Percentiles rank a stretch among this genome's conserved stretches.
phyloP scores from a whole-genome alignment of 2,888 invertebrate genomes.

The Pherbina coryleti region DNA sequence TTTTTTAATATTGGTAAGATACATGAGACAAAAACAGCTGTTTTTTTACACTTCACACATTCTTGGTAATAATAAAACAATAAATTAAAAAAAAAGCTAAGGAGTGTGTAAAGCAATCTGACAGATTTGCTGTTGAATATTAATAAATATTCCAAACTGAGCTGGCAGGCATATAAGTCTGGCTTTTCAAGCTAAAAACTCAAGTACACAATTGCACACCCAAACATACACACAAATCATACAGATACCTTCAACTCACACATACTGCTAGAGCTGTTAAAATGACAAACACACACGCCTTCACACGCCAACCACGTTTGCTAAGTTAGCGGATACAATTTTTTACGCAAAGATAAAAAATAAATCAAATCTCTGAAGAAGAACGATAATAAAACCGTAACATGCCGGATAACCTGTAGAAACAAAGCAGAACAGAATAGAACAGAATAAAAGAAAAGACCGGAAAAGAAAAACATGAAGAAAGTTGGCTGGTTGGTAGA shows the following conservation, averaged over 20 bases:
- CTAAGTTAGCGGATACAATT: neutral
- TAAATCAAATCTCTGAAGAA: slow-evolving; percentile 28
- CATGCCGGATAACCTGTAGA: neutral
- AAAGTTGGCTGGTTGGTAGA: neutral
- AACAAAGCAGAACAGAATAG: neutral
- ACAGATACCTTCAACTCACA: neutral
- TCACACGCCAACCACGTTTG: neutral
- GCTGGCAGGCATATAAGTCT: no score
- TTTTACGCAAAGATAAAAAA: slow-evolving; percentile 23
- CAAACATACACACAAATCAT: neutral
- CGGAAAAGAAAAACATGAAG: neutral
- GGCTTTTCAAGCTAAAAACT: neutral
- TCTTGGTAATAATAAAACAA: no score
- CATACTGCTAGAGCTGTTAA: neutral
- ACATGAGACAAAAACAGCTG: no score
- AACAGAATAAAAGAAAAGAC: neutral
- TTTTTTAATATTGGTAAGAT: no score
- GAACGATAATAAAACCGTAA: neutral
- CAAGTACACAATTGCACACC: neutral
- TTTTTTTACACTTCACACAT: no score
- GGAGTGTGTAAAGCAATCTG: no score
- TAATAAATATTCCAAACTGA: neutral
- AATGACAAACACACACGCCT: neutral
- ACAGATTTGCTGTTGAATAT: no score
- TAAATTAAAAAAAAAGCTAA: no score